These are phyloP conservation scores for Menura novaehollandiae DNA, from an alignment of 2,113 vertebrate genomes.

Conservation along the genomic window DNA sequence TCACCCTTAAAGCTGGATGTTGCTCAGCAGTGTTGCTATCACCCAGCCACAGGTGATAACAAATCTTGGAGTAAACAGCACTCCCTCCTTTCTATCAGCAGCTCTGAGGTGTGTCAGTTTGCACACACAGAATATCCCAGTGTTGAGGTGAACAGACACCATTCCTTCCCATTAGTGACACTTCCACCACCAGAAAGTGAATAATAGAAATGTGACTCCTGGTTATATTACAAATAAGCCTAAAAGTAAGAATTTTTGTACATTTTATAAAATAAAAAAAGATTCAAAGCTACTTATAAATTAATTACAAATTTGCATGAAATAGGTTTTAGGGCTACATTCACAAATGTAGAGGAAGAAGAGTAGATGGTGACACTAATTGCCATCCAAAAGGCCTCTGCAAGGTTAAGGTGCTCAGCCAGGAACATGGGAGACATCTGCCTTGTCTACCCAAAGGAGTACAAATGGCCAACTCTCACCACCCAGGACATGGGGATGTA, in stretches of 20 bases:
- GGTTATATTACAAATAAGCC: not conserved
- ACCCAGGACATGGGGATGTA: not conserved
- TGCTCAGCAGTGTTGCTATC: not conserved
- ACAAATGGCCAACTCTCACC: not conserved
- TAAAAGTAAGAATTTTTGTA: not conserved
- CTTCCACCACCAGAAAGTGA: not conserved
- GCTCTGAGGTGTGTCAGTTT: not conserved
- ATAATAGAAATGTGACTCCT: not conserved
- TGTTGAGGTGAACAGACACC: not conserved
- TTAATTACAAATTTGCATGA: not conserved
- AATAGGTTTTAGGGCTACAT: not conserved
- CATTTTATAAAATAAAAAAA: not conserved
- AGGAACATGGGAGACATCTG: not conserved
- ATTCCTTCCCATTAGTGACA: not conserved
- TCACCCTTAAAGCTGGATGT: not conserved
- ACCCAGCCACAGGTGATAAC: not conserved
- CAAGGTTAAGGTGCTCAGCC: not conserved
- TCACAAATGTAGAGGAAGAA: not conserved
- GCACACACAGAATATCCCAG: not conserved
- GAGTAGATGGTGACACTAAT: not conserved
- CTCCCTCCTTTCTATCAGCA: not conserved
- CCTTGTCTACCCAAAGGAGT: not conserved
- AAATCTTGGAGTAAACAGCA: not conserved
- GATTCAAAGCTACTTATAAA: not conserved
- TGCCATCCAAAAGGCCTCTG: not conserved